Conservation (phyloP, 64 coral and sea anemone genomes). For the Stichodactyla mertensii region DNA sequence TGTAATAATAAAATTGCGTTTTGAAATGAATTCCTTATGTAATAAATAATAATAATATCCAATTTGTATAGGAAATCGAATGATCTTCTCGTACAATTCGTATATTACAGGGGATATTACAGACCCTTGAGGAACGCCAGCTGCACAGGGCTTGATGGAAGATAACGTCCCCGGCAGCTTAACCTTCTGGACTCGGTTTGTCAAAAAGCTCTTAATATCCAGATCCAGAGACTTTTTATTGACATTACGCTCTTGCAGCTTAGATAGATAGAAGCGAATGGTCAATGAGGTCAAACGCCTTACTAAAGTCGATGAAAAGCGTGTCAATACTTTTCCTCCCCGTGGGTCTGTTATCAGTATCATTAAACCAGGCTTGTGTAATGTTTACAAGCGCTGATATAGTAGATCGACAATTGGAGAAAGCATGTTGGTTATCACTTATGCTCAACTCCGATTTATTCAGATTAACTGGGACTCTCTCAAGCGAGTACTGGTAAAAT, state of each 20-base stretch:
- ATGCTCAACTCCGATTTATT: too few relatives aligned
- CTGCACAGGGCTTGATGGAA: background rate
- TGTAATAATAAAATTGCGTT: too few relatives aligned
- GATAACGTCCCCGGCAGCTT: background rate
- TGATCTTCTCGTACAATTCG: too few relatives aligned
- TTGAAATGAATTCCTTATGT: too few relatives aligned
- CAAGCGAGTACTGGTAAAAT: background rate
- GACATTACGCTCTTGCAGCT: conserved; percentile 13
- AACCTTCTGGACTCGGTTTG: background rate
- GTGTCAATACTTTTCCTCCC: background rate
- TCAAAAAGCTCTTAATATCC: conserved; percentile 8
- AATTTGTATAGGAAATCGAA: too few relatives aligned
- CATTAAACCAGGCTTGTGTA: background rate
- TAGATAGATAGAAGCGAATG: conserved; percentile 19
- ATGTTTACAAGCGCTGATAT: background rate
- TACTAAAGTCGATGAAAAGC: conserved; percentile 30
- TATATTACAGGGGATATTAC: background rate
- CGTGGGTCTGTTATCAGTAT: conserved; percentile 4
- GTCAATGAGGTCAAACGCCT: conserved; percentile 48
- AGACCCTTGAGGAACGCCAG: conserved; percentile 16
- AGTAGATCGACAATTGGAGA: too few relatives aligned
- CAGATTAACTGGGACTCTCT: too few relatives aligned
- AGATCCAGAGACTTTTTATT: conserved; percentile 14
- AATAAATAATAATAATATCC: too few relatives aligned
- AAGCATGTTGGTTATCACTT: too few relatives aligned